A percentile compares a stretch with the other conserved stretches of the same genome.
Evolutionary conservation across 2,797 vertebrate genomes (phyloP).

Genomic region (Protosalanx chinensis): DNA sequence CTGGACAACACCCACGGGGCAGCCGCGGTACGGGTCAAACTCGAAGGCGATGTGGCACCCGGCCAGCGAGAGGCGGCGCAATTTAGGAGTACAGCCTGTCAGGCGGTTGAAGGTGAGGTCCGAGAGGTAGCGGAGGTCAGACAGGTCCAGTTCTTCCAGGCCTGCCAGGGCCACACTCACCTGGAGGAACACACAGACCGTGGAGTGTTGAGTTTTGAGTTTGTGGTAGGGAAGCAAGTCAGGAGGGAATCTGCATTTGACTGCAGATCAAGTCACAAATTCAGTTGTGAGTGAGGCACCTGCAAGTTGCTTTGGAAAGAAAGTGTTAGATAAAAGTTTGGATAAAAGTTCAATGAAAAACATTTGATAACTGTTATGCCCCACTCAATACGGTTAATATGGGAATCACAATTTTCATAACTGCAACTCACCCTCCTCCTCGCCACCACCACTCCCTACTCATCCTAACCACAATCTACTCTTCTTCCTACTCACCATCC

Average conservation of each 20-base stretch:
- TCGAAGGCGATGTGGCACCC: conserved; percentile 82
- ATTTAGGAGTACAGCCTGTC: conserved; percentile 70
- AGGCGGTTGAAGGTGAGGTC: conserved; percentile 82
- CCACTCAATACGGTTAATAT: no score
- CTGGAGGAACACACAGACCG: conserved; percentile 38
- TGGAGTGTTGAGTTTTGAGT: neutral
- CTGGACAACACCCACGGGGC: conserved; percentile 50
- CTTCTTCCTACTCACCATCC: neutral
- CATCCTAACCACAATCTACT: neutral
- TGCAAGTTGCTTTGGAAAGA: no score
- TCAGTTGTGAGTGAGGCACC: no score
- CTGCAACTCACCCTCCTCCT: neutral
- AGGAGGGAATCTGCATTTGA: no score
- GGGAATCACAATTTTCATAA: neutral
- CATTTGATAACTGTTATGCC: no score
- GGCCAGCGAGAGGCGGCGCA: conserved; percentile 73
- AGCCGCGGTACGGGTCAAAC: conserved; percentile 69
- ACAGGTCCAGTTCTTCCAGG: conserved; percentile 74
- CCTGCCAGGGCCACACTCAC: conserved; percentile 53
- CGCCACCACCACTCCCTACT: neutral
- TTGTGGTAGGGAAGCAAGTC: no score
- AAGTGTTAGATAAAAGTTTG: no score
- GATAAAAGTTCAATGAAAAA: no score
- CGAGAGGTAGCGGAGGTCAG: conserved; percentile 72
- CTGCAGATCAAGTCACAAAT: no score